Conservation (phyloP, 2,113 vertebrate genomes). For the Platichthys stellatus region DNA sequence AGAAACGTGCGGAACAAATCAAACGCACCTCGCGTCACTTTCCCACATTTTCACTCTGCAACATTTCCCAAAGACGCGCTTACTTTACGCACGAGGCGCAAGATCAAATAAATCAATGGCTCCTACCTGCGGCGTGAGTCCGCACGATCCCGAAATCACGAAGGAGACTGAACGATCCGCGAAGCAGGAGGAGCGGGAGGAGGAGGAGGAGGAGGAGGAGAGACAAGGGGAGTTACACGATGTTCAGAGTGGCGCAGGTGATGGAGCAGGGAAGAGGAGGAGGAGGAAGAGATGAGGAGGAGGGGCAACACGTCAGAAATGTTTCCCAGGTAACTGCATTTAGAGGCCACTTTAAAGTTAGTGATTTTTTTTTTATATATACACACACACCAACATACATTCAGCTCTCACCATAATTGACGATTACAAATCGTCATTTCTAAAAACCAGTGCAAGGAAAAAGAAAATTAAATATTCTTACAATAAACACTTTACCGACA, state of each 20-base stretch:
- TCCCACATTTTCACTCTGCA: neutral
- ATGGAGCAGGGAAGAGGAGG: neutral
- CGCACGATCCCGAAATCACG: constrained; percentile 20
- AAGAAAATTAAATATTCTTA: too few relatives aligned
- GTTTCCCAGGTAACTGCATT: neutral
- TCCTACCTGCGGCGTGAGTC: constrained; percentile 49
- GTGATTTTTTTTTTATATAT: neutral
- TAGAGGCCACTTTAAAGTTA: neutral
- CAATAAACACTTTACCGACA: too few relatives aligned
- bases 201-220: neutral
- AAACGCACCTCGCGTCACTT: neutral
- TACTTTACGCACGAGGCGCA: too few relatives aligned
- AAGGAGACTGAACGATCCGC: neutral
- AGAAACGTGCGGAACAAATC: neutral
- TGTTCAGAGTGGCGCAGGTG: neutral
- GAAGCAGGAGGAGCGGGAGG: neutral
- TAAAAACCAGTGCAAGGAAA: too few relatives aligned
- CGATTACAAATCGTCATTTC: too few relatives aligned
- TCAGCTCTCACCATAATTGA: too few relatives aligned
- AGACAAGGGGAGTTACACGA: neutral
- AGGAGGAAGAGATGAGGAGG: neutral
- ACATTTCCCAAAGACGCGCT: neutral
- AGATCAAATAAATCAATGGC: neutral
- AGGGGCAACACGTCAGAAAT: neutral
- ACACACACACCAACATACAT: too few relatives aligned